Conservation (phyloP, 2,797 vertebrate species). For the Gymnopithys bicolor region DNA sequence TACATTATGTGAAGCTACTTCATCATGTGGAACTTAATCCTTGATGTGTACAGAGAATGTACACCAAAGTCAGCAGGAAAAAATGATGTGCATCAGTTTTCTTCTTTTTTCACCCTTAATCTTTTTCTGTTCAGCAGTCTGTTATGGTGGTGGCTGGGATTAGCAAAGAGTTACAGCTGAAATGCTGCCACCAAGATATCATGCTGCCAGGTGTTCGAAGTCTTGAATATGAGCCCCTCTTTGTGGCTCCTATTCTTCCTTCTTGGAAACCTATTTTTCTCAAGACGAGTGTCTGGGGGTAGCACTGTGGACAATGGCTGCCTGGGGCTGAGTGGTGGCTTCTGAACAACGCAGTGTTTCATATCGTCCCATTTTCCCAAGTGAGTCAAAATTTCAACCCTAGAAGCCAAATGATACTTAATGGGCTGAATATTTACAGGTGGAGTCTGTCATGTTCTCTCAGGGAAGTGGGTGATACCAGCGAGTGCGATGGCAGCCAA, state of each 20-base stretch:
- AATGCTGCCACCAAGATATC: neutral
- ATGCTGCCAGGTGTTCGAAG: neutral
- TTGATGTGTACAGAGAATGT: neutral
- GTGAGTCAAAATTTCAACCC: neutral
- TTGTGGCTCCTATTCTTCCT: neutral
- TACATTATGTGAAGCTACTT: neutral
- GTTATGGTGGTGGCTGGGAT: neutral
- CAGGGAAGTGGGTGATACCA: neutral
- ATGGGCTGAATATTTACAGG: neutral
- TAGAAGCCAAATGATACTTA: neutral
- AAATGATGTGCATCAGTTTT: neutral
- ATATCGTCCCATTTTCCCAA: neutral
- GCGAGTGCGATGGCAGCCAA: neutral
- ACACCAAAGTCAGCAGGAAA: neutral
- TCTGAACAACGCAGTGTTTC: neutral
- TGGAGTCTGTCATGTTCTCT: rapidly evolving
- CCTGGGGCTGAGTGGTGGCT: neutral
- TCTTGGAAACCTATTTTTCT: neutral
- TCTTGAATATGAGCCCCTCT: neutral
- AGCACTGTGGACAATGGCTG: neutral
- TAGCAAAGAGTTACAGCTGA: neutral
- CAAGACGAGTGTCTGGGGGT: neutral
- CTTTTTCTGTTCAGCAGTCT: neutral
- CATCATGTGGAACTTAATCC: neutral
- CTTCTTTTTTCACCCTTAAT: neutral